Evolutionary conservation across 2,113 vertebrate species (phyloP).

Genomic region (Probosciger aterrimus): DNA sequence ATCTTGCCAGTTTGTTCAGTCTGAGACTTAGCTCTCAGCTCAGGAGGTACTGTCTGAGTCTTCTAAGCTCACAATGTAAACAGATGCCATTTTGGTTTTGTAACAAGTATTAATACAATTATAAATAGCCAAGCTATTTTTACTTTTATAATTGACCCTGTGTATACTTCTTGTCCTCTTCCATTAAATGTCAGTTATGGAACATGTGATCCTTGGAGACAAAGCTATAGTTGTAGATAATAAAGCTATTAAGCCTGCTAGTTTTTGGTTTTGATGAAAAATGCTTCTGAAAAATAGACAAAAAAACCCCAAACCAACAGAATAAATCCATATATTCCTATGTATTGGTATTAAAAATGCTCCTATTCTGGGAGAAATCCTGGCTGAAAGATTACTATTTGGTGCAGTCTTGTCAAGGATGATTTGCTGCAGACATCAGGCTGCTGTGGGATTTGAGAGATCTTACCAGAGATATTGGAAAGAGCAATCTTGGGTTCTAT

Average conservation of each 20-base stretch:
- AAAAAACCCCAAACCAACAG: fast-evolving
- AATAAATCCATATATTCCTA: fast-evolving
- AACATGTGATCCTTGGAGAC: not conserved
- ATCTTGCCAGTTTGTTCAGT: not conserved
- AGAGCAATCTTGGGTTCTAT: not conserved
- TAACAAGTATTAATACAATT: not conserved
- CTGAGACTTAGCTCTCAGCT: not conserved
- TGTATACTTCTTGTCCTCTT: not conserved
- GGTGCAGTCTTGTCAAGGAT: not conserved
- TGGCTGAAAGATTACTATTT: not conserved
- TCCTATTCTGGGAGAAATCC: not conserved
- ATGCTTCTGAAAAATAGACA: not conserved
- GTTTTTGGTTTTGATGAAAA: not conserved
- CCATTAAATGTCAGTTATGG: not conserved
- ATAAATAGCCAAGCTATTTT: slow-evolving; percentile 27
- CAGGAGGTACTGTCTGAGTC: not conserved
- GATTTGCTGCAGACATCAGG: not conserved
- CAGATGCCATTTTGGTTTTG: not conserved
- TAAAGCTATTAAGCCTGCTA: not conserved
- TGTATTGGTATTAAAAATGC: not conserved
- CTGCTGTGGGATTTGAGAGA: not conserved
- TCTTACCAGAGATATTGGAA: not conserved
- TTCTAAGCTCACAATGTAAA: not conserved
- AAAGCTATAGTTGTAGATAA: not conserved
- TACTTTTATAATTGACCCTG: slow-evolving; percentile 2